These are phyloP conservation scores for Chrysina gloriosa DNA, from an alignment of 2,888 invertebrate genomes.

Conservation along the genomic window DNA sequence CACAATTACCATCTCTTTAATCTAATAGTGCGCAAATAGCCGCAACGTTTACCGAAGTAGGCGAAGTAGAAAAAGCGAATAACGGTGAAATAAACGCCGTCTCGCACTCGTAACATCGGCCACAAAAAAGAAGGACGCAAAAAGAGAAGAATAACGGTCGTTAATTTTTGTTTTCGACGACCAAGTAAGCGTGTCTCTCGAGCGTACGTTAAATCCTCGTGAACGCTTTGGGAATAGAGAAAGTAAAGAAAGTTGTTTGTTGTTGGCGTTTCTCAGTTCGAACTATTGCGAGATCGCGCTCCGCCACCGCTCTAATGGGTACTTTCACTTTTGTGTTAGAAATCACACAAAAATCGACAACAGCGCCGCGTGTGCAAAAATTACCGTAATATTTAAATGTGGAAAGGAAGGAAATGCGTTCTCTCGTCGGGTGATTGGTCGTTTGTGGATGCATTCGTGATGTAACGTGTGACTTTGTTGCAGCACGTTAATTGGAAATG, in stretches of 20 bases:
- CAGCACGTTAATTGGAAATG: too few relatives aligned
- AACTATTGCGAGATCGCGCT: constrained; percentile 30
- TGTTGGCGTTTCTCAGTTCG: constrained; percentile 21
- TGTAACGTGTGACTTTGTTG: too few relatives aligned
- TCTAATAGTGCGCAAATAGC: background rate
- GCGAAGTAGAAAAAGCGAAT: background rate
- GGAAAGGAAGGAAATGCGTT: constrained; percentile 7
- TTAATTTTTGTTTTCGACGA: background rate
- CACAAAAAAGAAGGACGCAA: background rate
- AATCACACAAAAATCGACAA: constrained; percentile 4
- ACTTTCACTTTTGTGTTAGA: constrained; percentile 28
- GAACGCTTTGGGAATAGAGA: constrained; percentile 31
- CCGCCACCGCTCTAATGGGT: background rate
- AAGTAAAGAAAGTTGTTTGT: constrained; percentile 37
- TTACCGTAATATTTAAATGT: constrained; percentile 12
- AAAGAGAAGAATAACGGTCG: background rate
- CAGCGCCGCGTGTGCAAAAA: background rate
- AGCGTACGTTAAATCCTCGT: constrained; percentile 22
- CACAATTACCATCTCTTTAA: background rate
- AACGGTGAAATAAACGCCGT: constrained; percentile 6
- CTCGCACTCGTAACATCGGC: background rate
- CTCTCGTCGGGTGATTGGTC: too few relatives aligned
- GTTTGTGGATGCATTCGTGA: too few relatives aligned
- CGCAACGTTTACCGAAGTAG: background rate
- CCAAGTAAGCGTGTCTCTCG: background rate